A percentile compares a stretch with the other conserved stretches of the same genome.
Evolutionary conservation across 2,888 invertebrate species (phyloP).

Genomic region (Atrina japonica): DNA sequence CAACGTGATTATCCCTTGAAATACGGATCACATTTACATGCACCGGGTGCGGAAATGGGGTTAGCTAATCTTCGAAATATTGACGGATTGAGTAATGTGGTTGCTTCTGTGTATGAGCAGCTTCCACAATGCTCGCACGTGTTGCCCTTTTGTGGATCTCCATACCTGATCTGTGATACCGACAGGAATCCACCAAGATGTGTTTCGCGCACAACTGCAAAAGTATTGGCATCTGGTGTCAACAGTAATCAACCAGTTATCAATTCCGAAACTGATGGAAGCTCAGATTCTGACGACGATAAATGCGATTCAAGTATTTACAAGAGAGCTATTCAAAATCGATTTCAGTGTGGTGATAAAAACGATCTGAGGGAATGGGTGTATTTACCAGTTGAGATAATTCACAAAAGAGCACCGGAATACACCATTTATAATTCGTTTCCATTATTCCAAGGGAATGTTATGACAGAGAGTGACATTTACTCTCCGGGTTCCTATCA

Average conservation of each 20-base stretch:
- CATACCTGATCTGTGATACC: constrained; percentile 42
- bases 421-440: constrained; percentile 59
- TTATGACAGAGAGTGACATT: constrained; percentile 59
- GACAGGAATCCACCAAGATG: constrained; percentile 34
- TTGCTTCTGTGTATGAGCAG: constrained; percentile 45
- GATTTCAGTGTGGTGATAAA: constrained; percentile 63
- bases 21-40: constrained; percentile 14
- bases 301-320: constrained; percentile 1
- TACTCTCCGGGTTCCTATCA: constrained; percentile 59
- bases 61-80: constrained; percentile 37
- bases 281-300: constrained; percentile 4
- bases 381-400: constrained; percentile 70
- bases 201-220: constrained; percentile 28
- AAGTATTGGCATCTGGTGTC: no score
- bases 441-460: constrained; percentile 62
- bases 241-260: no score
- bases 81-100: constrained; percentile 19
- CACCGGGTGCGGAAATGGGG: constrained; percentile 28
- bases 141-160: constrained; percentile 41
- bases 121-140: constrained; percentile 42
- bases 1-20: constrained; percentile 30
- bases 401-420: constrained; percentile 68
- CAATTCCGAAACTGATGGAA: neutral
- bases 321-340: constrained; percentile 59
- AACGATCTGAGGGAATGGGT: constrained; percentile 70